Base-by-base conservation (phyloP, 2,888 invertebrate species). In the Epinotia bilunana region DNA sequence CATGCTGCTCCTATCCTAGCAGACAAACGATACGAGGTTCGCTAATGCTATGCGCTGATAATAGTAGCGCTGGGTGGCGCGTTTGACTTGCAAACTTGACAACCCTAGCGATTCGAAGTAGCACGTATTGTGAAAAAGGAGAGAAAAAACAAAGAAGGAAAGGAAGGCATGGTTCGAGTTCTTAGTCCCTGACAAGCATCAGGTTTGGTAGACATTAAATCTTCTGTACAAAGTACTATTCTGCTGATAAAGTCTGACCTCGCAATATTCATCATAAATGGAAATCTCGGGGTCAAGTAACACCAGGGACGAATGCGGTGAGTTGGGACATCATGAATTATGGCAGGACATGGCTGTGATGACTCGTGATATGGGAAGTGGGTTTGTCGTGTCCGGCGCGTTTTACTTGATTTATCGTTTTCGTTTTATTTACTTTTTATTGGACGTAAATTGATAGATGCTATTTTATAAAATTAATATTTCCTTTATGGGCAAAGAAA, bases 281-380 rank as follows among this genome's bases (percentile, higher is more conserved):
- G 13, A 7, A 16, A n/a, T 53, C 4, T 49, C 2, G 53, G n/a
- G 53, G 53, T 53, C n/a, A n/a, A 53, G 7, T 53, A n/a, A n/a
- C 4, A n/a, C 53, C n/a, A 53, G 16, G 1, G n/a, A 53, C n/a
- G n/a, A 53, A 53, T 53, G 13, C 7, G 53, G n/a, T n/a, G 53
- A 7, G 2, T 6, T 28, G 33, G 18, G 12, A 53, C 53, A 65
- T 3, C n/a, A 33, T 28, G 53, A 65, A 65, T 13, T 12, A 0
- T n/a, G 53, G 28, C 28, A 79, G 80, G 80, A 82, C 74, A 76
- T 62, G 76, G 69, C 75, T 75, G 79, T 78, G 77, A 76, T 76
- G 76, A 57, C 72, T 72, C 60, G 58, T 73, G 67, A 74, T 73
- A 76, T 65, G 64, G 74, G 74, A 65, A 74, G 70, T 70, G 70